These are phyloP conservation scores for Drosophila gunungcola DNA, from an alignment of 1,140 invertebrate species.

Conservation along the genomic window DNA sequence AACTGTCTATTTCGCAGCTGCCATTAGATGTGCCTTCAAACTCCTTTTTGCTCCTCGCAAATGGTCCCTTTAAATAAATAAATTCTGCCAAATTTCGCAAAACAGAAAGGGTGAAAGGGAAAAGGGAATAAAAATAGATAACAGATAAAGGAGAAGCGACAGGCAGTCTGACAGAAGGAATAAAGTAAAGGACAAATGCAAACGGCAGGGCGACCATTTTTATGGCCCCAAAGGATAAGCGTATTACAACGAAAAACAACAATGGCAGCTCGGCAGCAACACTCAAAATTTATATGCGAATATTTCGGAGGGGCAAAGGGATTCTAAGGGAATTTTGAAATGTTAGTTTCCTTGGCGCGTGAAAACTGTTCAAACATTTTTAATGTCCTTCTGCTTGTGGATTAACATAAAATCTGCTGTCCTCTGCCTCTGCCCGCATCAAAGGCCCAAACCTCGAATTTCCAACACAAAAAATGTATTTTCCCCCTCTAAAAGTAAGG, in stretches of 20 bases:
- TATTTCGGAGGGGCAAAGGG: conserved; percentile 2
- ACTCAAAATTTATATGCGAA: conserved; percentile 40
- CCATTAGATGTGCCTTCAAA: conserved; percentile 1
- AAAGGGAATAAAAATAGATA: conserved; percentile 32
- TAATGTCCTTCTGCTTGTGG: conserved; percentile 74
- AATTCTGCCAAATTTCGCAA: conserved; percentile 61
- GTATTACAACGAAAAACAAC: conserved; percentile 63
- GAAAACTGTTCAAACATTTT: conserved; percentile 74
- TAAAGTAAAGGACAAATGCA: conserved; percentile 61
- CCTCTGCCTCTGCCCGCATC: conserved; percentile 1
- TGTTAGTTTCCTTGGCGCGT: conserved; percentile 58
- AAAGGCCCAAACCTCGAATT: no score
- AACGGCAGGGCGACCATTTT: conserved; percentile 69
- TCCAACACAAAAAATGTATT: conserved; percentile 1
- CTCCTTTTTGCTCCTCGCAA: not conserved
- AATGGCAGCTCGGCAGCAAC: conserved; percentile 5
- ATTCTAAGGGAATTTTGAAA: not conserved
- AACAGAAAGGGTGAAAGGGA: conserved; percentile 16
- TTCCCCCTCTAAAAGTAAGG: conserved; percentile 28
- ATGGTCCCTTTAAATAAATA: conserved; percentile 59
- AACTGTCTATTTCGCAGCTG: conserved; percentile 39
- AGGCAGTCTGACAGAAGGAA: conserved; percentile 18
- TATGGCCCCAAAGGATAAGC: conserved; percentile 71
- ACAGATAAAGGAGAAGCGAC: conserved; percentile 16
- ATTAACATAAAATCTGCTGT: conserved; percentile 70